Evolutionary conservation across 2,797 vertebrate species (phyloP), one percentile per base, ranked within the genome.

Genomic region (Babyrousa celebensis): DNA sequence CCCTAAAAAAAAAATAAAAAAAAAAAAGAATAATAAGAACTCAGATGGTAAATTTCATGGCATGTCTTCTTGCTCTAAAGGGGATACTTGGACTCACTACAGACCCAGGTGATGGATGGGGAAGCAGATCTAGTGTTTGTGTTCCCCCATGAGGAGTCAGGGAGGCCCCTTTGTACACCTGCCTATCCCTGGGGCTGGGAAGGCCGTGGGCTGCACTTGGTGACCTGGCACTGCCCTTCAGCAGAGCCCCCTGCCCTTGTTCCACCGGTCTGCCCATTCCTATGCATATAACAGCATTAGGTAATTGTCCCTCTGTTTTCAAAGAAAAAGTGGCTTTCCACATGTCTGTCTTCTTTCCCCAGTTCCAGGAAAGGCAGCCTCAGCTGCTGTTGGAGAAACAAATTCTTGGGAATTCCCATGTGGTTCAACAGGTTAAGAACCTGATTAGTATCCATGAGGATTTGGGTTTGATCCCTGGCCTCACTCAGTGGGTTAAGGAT

Each of bases 321-420:
- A 88, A 86, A 80, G 52, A 91, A 40, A 32, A 88, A 62, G 40
- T n/a, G 36, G 32, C 75, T 91, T 84, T 27, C 56, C 29, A 20
- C 32, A 40, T 36, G 36, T 70, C 36, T 3, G 0, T 74, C 25
- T 72, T 48, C n/a, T 87, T 80, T 12, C 12, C 25, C 25, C 32
- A 60, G 62, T 9, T 87, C 6, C 40, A 29, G 8, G 43, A 85
- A 89, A 91, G 52, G 14, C 21, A 58, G 27, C 21, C 2, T 72
- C 27, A 9, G 25, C 25, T 20, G 21, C 65, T 60, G 10, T 58
- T 29, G 20, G 52, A 91, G 36, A 16, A 82, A 25, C 12, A 18
- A 62, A 29, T 12, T 77, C 29, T 77, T 77, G 43, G 43, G 43
- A 48, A 6, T 48, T 48, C 43, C 43, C 43, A 48, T 48, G 43